phyloP scores from a whole-genome alignment of 1,140 invertebrate genomes.

The Magallana angulata region DNA sequence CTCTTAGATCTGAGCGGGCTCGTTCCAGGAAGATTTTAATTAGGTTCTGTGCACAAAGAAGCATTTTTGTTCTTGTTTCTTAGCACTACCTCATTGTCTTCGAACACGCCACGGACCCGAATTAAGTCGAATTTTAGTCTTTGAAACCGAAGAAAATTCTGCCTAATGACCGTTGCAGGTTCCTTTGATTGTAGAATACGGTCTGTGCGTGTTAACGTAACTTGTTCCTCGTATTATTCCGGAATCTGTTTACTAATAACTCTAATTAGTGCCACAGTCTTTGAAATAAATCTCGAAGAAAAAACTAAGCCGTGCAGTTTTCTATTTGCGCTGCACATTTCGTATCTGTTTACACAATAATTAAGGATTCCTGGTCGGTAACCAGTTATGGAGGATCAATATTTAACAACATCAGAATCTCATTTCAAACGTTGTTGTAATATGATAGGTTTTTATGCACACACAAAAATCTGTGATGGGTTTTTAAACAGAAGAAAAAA shows the following conservation, averaged over 20 bases:
- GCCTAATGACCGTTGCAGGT: background rate
- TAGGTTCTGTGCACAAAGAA: background rate
- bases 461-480: too few species aligned
- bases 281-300: background rate
- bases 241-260: background rate
- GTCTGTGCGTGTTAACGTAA: background rate
- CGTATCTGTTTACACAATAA: background rate
- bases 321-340: background rate
- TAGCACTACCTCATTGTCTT: background rate
- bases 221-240: background rate
- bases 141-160: conserved; percentile 10
- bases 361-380: background rate
- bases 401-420: too few species aligned
- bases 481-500: too few species aligned
- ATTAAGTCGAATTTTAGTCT: background rate
- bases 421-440: too few species aligned
- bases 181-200: background rate
- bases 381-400: too few species aligned
- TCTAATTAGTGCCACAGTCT: background rate
- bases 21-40: conserved; percentile 1
- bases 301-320: background rate
- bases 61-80: too few species aligned
- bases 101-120: too few species aligned
- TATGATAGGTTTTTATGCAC: too few species aligned
- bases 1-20: background rate